phyloP scores from a whole-genome alignment of 2,113 vertebrate species.

The Equus quagga region DNA sequence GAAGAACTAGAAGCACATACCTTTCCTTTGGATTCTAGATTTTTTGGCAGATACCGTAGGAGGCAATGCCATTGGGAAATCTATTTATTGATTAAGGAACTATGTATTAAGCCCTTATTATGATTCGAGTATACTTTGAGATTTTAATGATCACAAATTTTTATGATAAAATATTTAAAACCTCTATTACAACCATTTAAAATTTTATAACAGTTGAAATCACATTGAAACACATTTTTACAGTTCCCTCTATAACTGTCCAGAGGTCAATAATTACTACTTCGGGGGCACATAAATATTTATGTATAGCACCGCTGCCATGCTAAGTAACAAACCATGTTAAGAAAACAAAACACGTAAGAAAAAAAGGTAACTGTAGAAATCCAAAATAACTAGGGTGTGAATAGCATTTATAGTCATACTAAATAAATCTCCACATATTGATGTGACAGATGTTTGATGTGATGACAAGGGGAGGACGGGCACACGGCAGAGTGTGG shows the following conservation, averaged over 20 bases:
- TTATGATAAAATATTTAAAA: constrained; percentile 47
- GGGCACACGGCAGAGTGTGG: rapidly evolving
- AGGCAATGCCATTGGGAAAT: background rate
- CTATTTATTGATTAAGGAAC: background rate
- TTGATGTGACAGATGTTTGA: rapidly evolving
- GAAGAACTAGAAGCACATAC: background rate
- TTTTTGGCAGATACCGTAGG: background rate
- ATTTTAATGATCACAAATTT: constrained; percentile 31
- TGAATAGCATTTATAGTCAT: background rate
- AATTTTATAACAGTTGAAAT: constrained; percentile 27
- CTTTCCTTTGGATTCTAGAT: background rate
- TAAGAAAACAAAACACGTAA: background rate
- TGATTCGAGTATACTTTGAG: constrained; percentile 33
- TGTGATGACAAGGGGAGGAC: rapidly evolving
- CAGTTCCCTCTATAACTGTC: background rate
- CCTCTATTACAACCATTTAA: constrained; percentile 14
- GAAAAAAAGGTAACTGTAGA: background rate
- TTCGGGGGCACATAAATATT: background rate
- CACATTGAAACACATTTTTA: background rate
- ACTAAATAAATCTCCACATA: background rate
- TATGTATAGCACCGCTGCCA: background rate
- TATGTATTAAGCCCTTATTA: background rate
- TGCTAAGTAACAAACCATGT: background rate
- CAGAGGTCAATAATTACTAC: background rate
- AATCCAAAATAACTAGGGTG: background rate